These are phyloP conservation scores for Papilio elwesi DNA, from an alignment of 2,888 invertebrate species.

Conservation along the genomic window DNA sequence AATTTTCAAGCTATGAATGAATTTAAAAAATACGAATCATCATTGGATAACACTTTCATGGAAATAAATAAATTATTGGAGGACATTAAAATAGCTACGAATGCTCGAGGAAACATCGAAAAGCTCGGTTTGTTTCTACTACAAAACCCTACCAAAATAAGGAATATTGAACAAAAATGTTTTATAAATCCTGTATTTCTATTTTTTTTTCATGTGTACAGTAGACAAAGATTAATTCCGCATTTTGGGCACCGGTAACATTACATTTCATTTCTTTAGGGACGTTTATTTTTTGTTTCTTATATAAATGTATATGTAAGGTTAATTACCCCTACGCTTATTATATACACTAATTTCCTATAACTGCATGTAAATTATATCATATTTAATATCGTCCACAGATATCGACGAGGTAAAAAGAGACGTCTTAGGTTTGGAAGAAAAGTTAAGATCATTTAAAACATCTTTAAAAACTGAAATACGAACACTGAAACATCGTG, in stretches of 20 bases:
- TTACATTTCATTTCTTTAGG: no score
- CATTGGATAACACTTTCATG: constrained; percentile 54
- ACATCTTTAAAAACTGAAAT: constrained; percentile 57
- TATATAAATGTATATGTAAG: no score
- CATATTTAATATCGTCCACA: constrained; percentile 48
- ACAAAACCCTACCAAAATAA: not conserved
- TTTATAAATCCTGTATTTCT: no score
- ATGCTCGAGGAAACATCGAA: constrained; percentile 55
- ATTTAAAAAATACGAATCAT: constrained; percentile 50
- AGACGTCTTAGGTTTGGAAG: constrained; percentile 64
- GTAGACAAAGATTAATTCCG: no score
- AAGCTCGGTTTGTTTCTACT: constrained; percentile 55
- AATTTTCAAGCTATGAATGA: constrained; percentile 43
- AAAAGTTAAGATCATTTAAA: constrained; percentile 61
- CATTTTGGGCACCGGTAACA: no score
- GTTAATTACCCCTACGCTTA: no score
- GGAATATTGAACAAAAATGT: no score
- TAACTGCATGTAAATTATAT: not conserved
- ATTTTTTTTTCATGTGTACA: no score
- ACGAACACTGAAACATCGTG: constrained; percentile 50
- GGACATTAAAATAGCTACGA: constrained; percentile 60
- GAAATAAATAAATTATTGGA: constrained; percentile 62
- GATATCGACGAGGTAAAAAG: constrained; percentile 69
- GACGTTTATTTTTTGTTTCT: no score
- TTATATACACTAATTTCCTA: no score